Evolutionary conservation across 2,797 vertebrate genomes (phyloP).

Genomic region (Gymnothorax javanicus): DNA sequence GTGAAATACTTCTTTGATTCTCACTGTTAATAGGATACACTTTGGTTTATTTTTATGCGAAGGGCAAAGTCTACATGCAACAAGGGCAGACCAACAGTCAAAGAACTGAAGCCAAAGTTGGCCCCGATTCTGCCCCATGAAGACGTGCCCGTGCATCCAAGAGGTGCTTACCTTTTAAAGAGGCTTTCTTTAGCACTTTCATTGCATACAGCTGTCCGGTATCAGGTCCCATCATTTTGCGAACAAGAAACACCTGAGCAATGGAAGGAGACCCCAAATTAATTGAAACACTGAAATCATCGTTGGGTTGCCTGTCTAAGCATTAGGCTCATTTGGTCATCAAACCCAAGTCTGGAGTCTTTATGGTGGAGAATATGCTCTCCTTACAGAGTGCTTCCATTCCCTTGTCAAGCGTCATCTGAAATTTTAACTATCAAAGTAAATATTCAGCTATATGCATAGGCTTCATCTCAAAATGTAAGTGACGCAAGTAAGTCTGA

Average conservation of each 20-base stretch:
- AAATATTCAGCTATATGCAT: background rate
- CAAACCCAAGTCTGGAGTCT: background rate
- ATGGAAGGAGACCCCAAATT: background rate
- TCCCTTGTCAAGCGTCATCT: background rate
- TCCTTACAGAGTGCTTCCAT: background rate
- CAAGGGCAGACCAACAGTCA: background rate
- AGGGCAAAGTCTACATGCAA: background rate
- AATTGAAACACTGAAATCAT: background rate
- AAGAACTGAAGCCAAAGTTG: background rate
- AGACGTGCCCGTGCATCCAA: background rate
- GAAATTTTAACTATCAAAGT: background rate
- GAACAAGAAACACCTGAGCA: constrained; percentile 91
- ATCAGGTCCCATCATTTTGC: constrained; percentile 93
- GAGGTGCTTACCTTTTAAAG: constrained; percentile 86
- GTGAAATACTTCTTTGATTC: background rate
- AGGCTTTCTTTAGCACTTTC: constrained; percentile 99
- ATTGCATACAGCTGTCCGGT: constrained; percentile 97
- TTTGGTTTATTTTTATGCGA: background rate
- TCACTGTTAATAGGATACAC: background rate
- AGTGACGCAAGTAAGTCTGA: background rate
- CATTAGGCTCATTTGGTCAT: background rate
- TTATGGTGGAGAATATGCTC: background rate
- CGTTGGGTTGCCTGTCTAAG: background rate
- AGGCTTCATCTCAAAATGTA: background rate
- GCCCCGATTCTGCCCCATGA: background rate